Base-by-base conservation (phyloP, 2,797 vertebrate species). In the Clarias fuscus region DNA sequence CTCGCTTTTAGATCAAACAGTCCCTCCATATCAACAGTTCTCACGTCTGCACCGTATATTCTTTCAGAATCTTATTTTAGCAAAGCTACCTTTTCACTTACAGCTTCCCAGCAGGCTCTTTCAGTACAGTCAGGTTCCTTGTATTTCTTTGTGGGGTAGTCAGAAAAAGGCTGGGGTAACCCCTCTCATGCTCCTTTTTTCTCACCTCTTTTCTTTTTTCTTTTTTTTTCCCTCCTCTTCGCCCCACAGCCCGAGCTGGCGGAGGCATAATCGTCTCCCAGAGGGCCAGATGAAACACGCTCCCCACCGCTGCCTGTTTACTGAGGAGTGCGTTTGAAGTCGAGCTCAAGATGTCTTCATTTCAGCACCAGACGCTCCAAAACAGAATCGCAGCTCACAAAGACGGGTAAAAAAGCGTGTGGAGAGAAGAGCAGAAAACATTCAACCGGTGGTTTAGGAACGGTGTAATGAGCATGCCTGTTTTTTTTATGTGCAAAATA, bases 201-300 rank as follows among this genome's bases (percentile, higher is more conserved):
- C 56, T 88, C 86, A 72, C 84, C 79, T 68, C 87, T 43, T 83
- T 71, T 71, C 40, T 30, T 67, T 5, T 1, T 30, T 67, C 2
- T 1, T 58, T 58, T 33, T 92, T 72, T 94, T 15, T 5, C 80
- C 53, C 67, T 33, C 58, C 91, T 65, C 67, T n/a, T 62, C 91
- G 83, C 94, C 95, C 94, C 94, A 92, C 95, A 96, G 95, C 95
- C 95, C 92, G 96, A 95, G 94, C 95, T 96, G 96, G 96, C 95
- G 96, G 95, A 97, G 95, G 94, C 96, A 97, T 98, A 98, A 98
- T 97, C 97, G 97, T 96, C 97, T 98, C 97, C 97, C 97, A 97
- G 95, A 97, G 97, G 97, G 96, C 97, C 95, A 97, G 96, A 98
- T 98, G 97, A 99, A 98, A 98, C 94, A 83, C 93, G 96, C 96